Evolutionary conservation across 2,113 vertebrate genomes (phyloP), one percentile per base, ranked within the genome.

Genomic region (Rhombomys opimus): DNA sequence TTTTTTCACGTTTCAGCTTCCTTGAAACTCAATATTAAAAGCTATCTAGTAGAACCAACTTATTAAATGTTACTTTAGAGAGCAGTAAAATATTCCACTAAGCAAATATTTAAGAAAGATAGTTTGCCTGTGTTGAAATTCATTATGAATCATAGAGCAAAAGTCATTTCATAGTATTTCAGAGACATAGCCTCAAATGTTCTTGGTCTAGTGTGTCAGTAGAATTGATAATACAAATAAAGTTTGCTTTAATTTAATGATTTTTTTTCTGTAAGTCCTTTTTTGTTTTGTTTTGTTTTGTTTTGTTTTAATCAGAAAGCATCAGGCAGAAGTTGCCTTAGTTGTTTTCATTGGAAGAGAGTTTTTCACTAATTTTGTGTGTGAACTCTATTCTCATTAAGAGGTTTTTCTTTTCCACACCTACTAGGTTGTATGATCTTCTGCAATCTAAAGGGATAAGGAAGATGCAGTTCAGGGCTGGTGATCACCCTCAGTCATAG

Each of bases 161-260:
- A 91, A 89, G 30, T 89, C 46, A 11, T 87, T 72, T 91, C 57
- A 68, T 35, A 85, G 35, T 78, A 0, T 87, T 84, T 97, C 77
- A 61, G 59, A 46, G 72, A 91, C 70, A 85, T 25, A 82, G 82
- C 70, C 38, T 96, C 76, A 95, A 75, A 84, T 93, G 80, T 41
- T 93, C 22, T 89, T 90, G 20, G 70, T 46, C 46, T 17, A 73
- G 1, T 25, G 27, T 80, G 87, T 96, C 87, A 93, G 25, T 50
- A 89, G 77, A 46, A 76, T 84, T 87, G 63, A 7, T 77, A 78
- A 75, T 78, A 46, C 84, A 91, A 84, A 89, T 63, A 30, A 78
- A 91, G 35, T 38, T 92, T 2, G 87, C 27, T 89, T 70, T 89
- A 88, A 89, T 92, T 73, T 5, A 46, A 46, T 0, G 5, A 5